Evolutionary conservation across 1,140 invertebrate species (phyloP), one percentile per base, ranked within the genome.

Genomic region (Eulimnadia texana): DNA sequence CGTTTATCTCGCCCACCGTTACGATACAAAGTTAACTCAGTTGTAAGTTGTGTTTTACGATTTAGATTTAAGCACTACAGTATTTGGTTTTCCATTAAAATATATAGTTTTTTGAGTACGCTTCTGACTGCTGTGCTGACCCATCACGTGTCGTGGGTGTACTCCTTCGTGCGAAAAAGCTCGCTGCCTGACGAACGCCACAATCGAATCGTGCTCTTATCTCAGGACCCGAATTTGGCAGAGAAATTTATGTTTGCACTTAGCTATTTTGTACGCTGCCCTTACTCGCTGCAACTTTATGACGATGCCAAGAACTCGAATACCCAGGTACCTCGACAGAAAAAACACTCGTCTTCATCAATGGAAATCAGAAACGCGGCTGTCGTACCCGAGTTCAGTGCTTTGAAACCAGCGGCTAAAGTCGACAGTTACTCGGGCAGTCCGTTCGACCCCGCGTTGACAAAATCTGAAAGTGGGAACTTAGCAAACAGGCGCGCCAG

Each of bases 101-200:
- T n/a, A n/a, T 80, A 60, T 77, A 94, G 90, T 76, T 94, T 94
- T 74, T 78, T 93, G 59, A 93, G 89, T 70, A 91, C 87, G 16
- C 76, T 93, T 57, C 71, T 93, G 23, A 93, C 89, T 3, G 87
- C 88, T 60, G 84, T 93, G 24, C 73, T 93, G 51, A 93, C 88
- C 0, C 81, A 93, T 74, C 91, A 94, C 72, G 77, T 93, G 20
- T 88, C 89, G 1, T 93, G 90, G 91, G 88, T 93, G 54, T 80
- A 84, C 23, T 90, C 87, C 0, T 82, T 90, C 13, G 51, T 57
- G 24, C 25, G 20, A 27, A 20, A 33, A 13, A 27, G 20, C 2
- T 27, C 29, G 20, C 27, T 28, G 3, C 33, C 33, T 28, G 27
- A 22, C 55, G 25, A 27, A 3, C 29, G 55, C 28, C 27, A 27